Base-by-base conservation (phyloP, 2,888 invertebrate species). In the Gandaritis pyraliata region DNA sequence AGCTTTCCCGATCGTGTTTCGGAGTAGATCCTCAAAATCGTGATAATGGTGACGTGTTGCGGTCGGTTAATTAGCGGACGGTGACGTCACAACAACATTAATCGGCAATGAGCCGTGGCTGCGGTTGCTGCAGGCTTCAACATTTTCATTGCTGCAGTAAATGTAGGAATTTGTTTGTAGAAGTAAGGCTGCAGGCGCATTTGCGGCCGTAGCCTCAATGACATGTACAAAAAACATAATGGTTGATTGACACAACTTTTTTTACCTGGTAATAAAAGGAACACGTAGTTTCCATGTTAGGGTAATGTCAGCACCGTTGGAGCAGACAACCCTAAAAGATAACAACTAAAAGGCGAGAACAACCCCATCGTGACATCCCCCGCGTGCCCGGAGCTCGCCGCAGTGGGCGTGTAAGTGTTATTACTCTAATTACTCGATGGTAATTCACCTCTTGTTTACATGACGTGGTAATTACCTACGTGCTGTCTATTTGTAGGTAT, bases 401-500 rank as follows among this genome's bases (percentile, higher is more conserved):
- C 45, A 33, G 48, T 10, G 47, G 41, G 12, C 45, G 33, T 46
- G 54, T 54, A 6, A 30, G 10, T 30, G 30, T 48, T 30, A 48
- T 48, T 33, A 15, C 48, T 13, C 16, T 48, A 48, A 48, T 56
- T 46, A 46, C 54, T 8, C 13, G 13, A n/a, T 18, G 38, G 18
- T 46, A 54, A 54, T 54, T n/a, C 46, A 18, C 36, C n/a, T 18
- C 45, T 33, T 54, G 54, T 54, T 54, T 46, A 54, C 54, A 54
- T 33, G 54, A 45, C 54, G 36, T 23, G 33, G 54, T 46, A 16
- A 53, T 53, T 43, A 53, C 43, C 6, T 43, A n/a, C n/a, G 16
- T 16, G 10, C 3, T 16, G 16, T 11, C 10, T 16, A 43, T 43
- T 43, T 16, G 43, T 43, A 10, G 11, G 43, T 10, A 16, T 16